Evolutionary conservation across 2,797 vertebrate species (phyloP).

Genomic region (Molossus molossus): DNA sequence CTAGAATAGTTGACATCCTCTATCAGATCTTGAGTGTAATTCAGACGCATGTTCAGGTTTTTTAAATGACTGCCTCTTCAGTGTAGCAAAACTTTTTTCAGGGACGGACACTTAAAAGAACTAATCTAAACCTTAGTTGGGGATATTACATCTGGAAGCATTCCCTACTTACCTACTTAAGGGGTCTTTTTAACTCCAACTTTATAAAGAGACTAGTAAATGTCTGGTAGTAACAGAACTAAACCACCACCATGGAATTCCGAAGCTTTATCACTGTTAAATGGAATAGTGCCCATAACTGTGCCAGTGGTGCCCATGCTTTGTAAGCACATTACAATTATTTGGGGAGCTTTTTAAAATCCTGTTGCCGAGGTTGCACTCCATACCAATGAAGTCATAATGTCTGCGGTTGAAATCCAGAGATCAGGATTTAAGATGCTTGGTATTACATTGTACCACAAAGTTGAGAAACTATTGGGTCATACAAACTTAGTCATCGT

Average conservation of each 20-base stretch:
- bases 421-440: not conserved
- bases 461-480: not conserved
- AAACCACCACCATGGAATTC: not conserved
- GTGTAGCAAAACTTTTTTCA: not conserved
- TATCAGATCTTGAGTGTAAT: not conserved
- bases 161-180: not conserved
- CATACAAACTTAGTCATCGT: not conserved
- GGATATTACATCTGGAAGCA: not conserved
- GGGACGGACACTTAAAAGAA: not conserved
- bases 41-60: not conserved
- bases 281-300: not conserved
- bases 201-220: conserved; percentile 22
- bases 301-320: not conserved
- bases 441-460: not conserved
- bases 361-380: not conserved
- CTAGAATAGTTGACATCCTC: not conserved
- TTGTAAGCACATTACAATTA: conserved; percentile 2
- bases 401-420: not conserved
- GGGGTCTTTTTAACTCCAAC: not conserved
- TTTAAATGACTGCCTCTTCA: not conserved
- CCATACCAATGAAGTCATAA: not conserved
- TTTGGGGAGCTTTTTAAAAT: not conserved
- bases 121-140: not conserved
- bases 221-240: not conserved
- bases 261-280: not conserved